phyloP scores from a whole-genome alignment of 2,888 invertebrate genomes.

The Clistopyga incitator region DNA sequence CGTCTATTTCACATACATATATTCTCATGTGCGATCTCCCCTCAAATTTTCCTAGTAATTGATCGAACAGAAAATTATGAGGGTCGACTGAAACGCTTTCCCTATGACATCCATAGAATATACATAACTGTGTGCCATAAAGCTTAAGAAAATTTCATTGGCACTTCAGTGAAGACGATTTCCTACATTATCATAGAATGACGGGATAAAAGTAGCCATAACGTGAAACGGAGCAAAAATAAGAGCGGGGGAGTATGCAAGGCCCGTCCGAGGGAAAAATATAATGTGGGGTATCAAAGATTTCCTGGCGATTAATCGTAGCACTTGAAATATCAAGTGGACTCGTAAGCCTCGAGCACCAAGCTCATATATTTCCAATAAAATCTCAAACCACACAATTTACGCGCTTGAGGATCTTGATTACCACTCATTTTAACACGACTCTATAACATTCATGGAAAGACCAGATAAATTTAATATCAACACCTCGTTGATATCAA shows the following conservation, averaged over 20 bases:
- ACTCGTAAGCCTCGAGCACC: neutral
- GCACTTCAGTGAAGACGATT: neutral
- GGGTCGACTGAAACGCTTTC: neutral
- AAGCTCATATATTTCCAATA: neutral
- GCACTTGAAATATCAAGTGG: slow-evolving; percentile 20
- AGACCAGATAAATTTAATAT: neutral
- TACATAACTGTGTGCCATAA: neutral
- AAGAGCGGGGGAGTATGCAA: slow-evolving; percentile 4
- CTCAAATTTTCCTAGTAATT: neutral
- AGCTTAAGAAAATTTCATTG: neutral
- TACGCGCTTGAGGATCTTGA: neutral
- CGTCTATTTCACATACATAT: no score
- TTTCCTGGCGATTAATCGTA: neutral
- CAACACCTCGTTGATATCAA: neutral
- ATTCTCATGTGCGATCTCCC: neutral
- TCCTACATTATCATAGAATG: slow-evolving; percentile 1
- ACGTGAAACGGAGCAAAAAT: slow-evolving; percentile 34
- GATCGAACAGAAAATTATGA: neutral
- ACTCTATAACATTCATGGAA: slow-evolving; percentile 1
- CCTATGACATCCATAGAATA: neutral
- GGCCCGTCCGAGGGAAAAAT: neutral
- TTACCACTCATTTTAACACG: neutral
- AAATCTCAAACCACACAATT: slow-evolving; percentile 17
- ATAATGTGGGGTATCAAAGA: neutral
- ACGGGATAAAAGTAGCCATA: slow-evolving; percentile 14